These are phyloP conservation scores for Delphinapterus leucas DNA, from an alignment of 2,113 vertebrate species.

Conservation along the genomic window DNA sequence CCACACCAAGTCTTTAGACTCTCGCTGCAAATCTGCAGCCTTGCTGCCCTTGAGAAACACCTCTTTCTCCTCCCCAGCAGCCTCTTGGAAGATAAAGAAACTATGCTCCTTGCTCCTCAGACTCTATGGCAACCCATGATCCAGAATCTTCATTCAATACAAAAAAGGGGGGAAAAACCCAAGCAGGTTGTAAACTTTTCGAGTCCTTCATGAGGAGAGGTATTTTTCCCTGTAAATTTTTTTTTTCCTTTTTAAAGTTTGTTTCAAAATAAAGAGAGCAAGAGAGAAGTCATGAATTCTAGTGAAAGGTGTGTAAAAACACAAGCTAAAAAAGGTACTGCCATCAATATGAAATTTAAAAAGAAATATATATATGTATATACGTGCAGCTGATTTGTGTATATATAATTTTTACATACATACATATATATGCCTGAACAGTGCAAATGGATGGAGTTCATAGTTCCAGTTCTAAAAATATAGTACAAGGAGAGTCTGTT, in stretches of 20 bases:
- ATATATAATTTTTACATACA: conserved; percentile 81
- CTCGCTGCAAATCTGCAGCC: not conserved
- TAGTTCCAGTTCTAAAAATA: conserved; percentile 79
- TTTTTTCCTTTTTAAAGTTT: conserved; percentile 70
- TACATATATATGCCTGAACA: conserved; percentile 81
- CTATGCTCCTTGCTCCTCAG: conserved; percentile 54
- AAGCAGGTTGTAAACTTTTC: conserved; percentile 72
- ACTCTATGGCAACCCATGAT: conserved; percentile 56
- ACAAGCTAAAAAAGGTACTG: conserved; percentile 77
- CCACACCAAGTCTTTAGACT: not conserved
- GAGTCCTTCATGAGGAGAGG: conserved; percentile 74
- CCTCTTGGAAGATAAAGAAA: conserved; percentile 41
- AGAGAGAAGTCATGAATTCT: conserved; percentile 67
- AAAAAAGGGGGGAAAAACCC: conserved; percentile 59
- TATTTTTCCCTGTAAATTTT: conserved; percentile 73
- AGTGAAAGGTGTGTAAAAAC: conserved; percentile 75
- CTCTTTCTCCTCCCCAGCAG: conserved; percentile 9
- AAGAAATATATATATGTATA: conserved; percentile 80
- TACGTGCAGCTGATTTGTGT: conserved; percentile 77
- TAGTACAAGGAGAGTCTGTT: conserved; percentile 68
- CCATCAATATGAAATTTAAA: conserved; percentile 78
- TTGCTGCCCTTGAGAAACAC: not conserved
- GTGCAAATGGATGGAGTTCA: conserved; percentile 80
- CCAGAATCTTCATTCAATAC: conserved; percentile 59
- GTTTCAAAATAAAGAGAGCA: conserved; percentile 74